phyloP scores from a whole-genome alignment of 2,113 vertebrate species.

The Steatornis caripensis region DNA sequence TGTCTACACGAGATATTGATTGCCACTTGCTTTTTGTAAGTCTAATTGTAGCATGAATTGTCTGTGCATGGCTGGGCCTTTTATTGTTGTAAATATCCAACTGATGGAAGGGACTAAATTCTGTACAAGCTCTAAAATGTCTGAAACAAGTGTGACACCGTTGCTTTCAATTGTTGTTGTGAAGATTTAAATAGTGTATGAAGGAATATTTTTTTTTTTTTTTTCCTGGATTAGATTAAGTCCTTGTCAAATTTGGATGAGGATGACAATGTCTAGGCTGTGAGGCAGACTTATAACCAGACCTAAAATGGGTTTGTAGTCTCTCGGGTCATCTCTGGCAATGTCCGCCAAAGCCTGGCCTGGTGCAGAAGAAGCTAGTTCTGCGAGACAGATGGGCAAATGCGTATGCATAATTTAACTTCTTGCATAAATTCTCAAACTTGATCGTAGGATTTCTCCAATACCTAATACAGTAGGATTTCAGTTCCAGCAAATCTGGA shows the following conservation, averaged over 20 bases:
- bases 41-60: slow-evolving; percentile 60
- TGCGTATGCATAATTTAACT: not conserved
- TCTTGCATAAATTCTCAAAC: not conserved
- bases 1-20: slow-evolving; percentile 61
- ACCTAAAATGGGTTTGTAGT: not conserved
- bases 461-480: not conserved
- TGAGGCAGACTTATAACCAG: not conserved
- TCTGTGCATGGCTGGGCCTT: slow-evolving; percentile 32
- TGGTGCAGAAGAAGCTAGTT: not conserved
- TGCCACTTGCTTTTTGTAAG: slow-evolving; percentile 42
- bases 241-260: not conserved
- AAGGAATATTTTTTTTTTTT: not conserved
- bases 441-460: not conserved
- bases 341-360: not conserved
- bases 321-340: not conserved
- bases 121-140: slow-evolving; percentile 10
- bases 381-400: not conserved
- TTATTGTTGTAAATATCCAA: slow-evolving; percentile 32
- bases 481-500: not conserved
- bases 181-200: not conserved
- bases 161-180: not conserved
- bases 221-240: not conserved
- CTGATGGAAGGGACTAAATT: slow-evolving; percentile 40
- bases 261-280: not conserved
- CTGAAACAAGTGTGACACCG: not conserved